A percentile compares a stretch with the other conserved stretches of the same genome.
Evolutionary conservation across 2,113 vertebrate species (phyloP).

Genomic region (Rhagologus leucostigma): DNA sequence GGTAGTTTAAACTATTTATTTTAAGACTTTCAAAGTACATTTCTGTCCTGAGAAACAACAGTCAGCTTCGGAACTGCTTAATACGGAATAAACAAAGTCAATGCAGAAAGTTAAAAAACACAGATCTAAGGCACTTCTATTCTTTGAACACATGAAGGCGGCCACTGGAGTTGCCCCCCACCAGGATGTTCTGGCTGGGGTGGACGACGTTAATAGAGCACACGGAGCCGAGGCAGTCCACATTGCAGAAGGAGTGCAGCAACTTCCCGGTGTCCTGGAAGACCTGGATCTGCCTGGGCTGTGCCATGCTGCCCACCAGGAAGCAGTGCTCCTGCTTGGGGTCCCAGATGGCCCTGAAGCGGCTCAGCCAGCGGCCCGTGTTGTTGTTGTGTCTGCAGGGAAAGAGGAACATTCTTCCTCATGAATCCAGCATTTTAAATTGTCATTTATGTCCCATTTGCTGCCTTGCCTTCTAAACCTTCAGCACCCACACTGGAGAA

Average conservation of each 20-base stretch:
- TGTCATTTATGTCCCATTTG: accelerated
- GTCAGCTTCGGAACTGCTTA: background rate
- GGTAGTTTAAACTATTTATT: background rate
- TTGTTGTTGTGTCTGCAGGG: slow-evolving; percentile 70
- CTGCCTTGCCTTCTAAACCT: background rate
- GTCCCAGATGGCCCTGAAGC: slow-evolving; percentile 86
- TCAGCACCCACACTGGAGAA: background rate
- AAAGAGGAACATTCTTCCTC: background rate
- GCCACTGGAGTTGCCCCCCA: slow-evolving; percentile 82
- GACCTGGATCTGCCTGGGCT: slow-evolving; percentile 71
- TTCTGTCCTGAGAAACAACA: background rate
- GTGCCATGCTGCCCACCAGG: slow-evolving; percentile 77
- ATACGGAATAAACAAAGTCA: accelerated
- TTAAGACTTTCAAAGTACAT: background rate
- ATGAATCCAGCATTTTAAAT: background rate
- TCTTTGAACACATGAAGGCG: slow-evolving; percentile 80
- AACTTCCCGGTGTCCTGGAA: slow-evolving; percentile 75
- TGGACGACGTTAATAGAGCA: slow-evolving; percentile 82
- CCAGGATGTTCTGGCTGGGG: slow-evolving; percentile 74
- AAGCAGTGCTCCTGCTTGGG: slow-evolving; percentile 86
- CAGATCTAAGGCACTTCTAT: background rate
- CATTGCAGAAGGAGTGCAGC: slow-evolving; percentile 68
- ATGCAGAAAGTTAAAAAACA: background rate
- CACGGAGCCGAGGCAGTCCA: slow-evolving; percentile 71
- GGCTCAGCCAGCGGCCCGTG: slow-evolving; percentile 79